Evolutionary conservation across 2,888 invertebrate species (phyloP), one percentile per base, ranked within the genome.

Genomic region (Lobophora halterata): DNA sequence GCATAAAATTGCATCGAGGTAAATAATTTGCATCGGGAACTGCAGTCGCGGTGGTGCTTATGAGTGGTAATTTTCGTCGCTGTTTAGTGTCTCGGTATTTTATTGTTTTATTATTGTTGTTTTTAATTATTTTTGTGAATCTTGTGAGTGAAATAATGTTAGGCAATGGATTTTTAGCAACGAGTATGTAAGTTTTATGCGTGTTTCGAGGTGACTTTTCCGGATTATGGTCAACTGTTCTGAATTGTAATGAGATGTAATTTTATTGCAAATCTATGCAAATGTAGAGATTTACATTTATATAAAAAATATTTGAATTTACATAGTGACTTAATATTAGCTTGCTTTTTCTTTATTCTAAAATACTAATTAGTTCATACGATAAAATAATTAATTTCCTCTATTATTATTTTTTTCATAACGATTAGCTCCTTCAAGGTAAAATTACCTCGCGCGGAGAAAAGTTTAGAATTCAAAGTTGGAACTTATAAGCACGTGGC

Each of bases 401-500:
- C 20, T 5, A 23, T 7, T 2, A 19, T 7, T 11, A 28, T 34
- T 7, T 9, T 27, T 11, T 5, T 3, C 1, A 28, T 8, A 24
- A 33, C 10, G 19, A 9, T 18, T 13, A 9, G 13, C n/a, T 13
- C 8, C 5, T 3, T 1, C 8, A 5, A 10, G 35, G 36, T 33
- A 38, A 37, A 42, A 32, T 30, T 27, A n/a, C n/a, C 12, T 10
- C 30, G 13, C 20, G 25, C 10, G 11, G 71, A 54, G 61, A 74
- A 81, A 83, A 82, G 79, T 83, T 83, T 68, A 52, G 52, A 64
- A 63, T 70, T 61, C 47, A 49, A 54, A 54, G 38, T 44, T 58
- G 77, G 78, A 86, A 85, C 86, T 87, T 79, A 86, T 86, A 59
- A 87, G 86, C 86, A 87, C 82, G 83, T 85, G 85, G 74, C 54